Conservation (phyloP, 1,140 invertebrate genomes). For the Tetramorium alpestre region DNA sequence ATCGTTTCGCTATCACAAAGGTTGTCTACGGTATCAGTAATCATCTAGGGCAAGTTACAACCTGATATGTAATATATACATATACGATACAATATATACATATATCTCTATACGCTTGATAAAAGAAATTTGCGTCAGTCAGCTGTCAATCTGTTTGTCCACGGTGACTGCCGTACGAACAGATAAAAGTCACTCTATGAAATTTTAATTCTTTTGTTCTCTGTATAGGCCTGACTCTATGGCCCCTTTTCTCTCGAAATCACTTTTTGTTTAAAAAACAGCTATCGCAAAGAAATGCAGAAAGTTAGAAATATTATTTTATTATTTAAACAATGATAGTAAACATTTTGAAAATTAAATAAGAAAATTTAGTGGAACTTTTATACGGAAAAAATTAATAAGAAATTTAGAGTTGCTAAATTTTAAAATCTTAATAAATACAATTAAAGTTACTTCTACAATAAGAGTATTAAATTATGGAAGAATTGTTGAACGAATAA, state of each 20-base stretch:
- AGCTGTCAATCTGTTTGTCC: neutral
- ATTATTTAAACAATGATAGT: neutral
- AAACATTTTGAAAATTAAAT: neutral
- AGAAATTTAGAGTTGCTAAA: neutral
- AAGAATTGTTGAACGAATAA: neutral
- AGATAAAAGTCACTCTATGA: constrained; percentile 6
- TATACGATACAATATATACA: constrained; percentile 47
- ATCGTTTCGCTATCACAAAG: constrained; percentile 69
- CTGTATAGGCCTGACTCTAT: constrained; percentile 9
- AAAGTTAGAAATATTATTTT: neutral
- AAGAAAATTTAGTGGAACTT: neutral
- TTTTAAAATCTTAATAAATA: constrained; percentile 6
- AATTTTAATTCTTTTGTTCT: constrained; percentile 23
- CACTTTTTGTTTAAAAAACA: neutral
- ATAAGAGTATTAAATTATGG: constrained; percentile 13
- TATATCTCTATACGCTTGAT: constrained; percentile 49
- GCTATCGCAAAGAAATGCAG: neutral
- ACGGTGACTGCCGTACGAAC: neutral
- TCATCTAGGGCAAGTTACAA: constrained; percentile 63
- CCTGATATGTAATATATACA: constrained; percentile 77
- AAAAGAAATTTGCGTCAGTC: neutral
- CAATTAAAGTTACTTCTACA: neutral
- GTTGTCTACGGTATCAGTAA: constrained; percentile 44
- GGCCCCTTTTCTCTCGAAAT: constrained; percentile 13
- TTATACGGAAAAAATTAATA: neutral